Conservation (phyloP, 92 coral and sea anemone species). For the Parazoanthus darwini region DNA sequence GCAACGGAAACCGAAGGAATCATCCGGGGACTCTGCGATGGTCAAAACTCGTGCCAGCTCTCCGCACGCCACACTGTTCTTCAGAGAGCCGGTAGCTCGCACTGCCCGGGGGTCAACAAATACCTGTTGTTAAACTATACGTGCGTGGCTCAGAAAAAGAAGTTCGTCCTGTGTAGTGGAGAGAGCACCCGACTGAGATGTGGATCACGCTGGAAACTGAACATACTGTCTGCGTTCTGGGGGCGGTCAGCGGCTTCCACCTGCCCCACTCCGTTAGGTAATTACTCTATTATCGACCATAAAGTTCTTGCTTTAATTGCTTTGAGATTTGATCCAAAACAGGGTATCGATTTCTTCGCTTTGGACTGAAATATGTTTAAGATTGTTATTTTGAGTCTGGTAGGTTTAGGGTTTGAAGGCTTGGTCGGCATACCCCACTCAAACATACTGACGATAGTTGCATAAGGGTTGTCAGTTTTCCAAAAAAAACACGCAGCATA, state of each 20-base stretch:
- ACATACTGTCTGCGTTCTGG: constrained; percentile 85
- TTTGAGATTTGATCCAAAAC: no score
- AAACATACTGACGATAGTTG: background rate
- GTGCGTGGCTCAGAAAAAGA: constrained; percentile 85
- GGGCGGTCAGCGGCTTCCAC: constrained; percentile 88
- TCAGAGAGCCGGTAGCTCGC: constrained; percentile 83
- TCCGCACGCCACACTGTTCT: constrained; percentile 86
- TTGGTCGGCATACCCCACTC: background rate
- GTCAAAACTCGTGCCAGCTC: constrained; percentile 81
- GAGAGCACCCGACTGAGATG: constrained; percentile 86
- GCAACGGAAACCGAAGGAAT: constrained; percentile 74
- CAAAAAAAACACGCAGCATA: no score
- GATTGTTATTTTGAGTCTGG: background rate
- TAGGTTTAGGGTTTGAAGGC: background rate
- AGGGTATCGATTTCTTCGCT: background rate
- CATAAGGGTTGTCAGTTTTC: background rate
- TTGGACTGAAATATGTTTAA: background rate
- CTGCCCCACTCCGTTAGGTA: constrained; percentile 85
- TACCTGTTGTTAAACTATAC: constrained; percentile 89
- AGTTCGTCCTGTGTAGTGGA: constrained; percentile 91
- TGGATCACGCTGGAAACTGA: constrained; percentile 88
- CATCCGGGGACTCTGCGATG: constrained; percentile 85
- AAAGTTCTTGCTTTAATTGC: background rate
- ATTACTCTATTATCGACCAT: background rate
- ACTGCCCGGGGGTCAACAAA: constrained; percentile 96